A percentile compares a stretch with the other conserved stretches of the same genome.
These are phyloP conservation scores for Tragelaphus buxtoni DNA, from an alignment of 2,113 vertebrate genomes.

Conservation along the genomic window DNA sequence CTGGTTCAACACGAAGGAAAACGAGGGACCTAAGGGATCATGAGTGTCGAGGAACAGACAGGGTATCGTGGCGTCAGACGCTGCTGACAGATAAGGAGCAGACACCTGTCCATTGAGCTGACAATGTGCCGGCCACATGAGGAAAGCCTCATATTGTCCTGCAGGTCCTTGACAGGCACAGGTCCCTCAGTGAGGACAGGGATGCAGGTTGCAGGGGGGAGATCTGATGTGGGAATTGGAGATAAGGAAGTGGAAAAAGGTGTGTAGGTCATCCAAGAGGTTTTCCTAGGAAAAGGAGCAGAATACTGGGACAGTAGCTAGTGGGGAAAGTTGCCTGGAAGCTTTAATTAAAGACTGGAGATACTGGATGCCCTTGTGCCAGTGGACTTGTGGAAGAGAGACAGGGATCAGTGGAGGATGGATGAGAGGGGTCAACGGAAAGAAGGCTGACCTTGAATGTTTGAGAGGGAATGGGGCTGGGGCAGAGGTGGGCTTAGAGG, in stretches of 20 bases:
- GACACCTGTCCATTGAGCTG: neutral
- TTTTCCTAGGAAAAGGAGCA: neutral
- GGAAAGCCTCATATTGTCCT: neutral
- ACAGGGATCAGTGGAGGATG: accelerated
- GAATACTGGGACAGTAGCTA: neutral
- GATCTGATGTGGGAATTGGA: neutral
- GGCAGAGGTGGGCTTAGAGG: neutral
- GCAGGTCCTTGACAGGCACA: neutral
- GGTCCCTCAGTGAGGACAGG: neutral
- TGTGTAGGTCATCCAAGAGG: neutral
- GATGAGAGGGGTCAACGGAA: neutral
- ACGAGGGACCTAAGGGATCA: neutral
- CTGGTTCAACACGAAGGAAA: neutral
- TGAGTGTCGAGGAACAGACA: neutral
- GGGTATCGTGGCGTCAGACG: too few relatives aligned
- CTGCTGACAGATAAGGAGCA: neutral
- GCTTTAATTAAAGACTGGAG: neutral
- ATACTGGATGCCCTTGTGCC: neutral
- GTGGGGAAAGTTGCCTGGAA: neutral
- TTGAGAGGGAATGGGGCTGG: neutral
- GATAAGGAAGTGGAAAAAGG: neutral
- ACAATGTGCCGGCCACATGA: accelerated
- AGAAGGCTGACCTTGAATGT: too few relatives aligned
- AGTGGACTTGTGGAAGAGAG: neutral
- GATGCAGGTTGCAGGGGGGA: neutral